A percentile compares a stretch with the other conserved stretches of the same genome.
Evolutionary conservation across 1,140 invertebrate species (phyloP).

Genomic region (Berghia stephanieae): DNA sequence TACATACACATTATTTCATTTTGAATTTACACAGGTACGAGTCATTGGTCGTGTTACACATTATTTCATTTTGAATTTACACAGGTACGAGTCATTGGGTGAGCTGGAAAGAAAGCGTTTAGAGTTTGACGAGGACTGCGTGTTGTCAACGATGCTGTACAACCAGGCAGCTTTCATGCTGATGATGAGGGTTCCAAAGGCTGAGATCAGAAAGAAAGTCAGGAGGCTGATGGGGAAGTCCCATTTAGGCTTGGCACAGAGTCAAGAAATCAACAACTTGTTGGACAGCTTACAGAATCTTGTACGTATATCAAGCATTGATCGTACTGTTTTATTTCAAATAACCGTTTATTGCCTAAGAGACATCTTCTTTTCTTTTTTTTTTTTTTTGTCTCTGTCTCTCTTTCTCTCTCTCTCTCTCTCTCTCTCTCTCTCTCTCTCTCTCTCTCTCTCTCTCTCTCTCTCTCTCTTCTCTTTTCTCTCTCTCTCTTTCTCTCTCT

Average conservation of each 20-base stretch:
- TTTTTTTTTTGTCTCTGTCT: not conserved
- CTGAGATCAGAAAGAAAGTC: conserved; percentile 90
- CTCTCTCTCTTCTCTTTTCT: no score
- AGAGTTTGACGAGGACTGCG: conserved; percentile 97
- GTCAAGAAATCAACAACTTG: conserved; percentile 95
- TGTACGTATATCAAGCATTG: conserved; percentile 72
- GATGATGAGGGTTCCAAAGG: conserved; percentile 89
- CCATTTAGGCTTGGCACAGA: conserved; percentile 97
- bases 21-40: no score
- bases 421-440: no score
- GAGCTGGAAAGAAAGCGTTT: conserved; percentile 94
- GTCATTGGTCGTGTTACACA: not conserved
- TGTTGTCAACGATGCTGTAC: conserved; percentile 94
- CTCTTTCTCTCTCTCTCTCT: no score
- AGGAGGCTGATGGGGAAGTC: conserved; percentile 94
- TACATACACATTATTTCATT: no score
- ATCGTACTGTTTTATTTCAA: not conserved
- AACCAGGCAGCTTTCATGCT: conserved; percentile 97
- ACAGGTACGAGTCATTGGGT: conserved; percentile 86
- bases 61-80: no score
- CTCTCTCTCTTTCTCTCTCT: no score
- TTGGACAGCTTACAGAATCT: conserved; percentile 94
- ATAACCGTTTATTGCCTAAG: no score
- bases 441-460: no score
- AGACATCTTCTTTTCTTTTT: no score